phyloP scores from a whole-genome alignment of 2,888 invertebrate genomes.

The Diloba caeruleocephala region DNA sequence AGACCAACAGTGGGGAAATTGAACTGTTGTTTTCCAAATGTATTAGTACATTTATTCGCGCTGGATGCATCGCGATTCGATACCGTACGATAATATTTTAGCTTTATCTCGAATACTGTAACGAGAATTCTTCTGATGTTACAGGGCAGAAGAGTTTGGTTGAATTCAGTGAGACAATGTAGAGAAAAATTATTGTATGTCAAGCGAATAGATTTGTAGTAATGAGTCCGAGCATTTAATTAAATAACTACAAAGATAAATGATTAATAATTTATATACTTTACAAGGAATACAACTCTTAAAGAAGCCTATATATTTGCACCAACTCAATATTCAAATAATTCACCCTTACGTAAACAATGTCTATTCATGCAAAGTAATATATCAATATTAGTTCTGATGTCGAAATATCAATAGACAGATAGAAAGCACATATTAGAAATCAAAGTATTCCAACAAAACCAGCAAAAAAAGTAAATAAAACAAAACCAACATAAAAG shows the following conservation, averaged over 20 bases:
- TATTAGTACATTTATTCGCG: constrained; percentile 83
- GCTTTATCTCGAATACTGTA: constrained; percentile 83
- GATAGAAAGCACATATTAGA: too few species aligned
- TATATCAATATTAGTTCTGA: too few species aligned
- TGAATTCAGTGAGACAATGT: constrained; percentile 22
- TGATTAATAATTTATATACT: too few species aligned
- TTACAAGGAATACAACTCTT: too few species aligned
- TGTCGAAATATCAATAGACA: too few species aligned
- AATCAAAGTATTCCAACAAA: neutral
- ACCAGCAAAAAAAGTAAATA: neutral
- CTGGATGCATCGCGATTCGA: constrained; percentile 77
- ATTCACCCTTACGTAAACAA: too few species aligned
- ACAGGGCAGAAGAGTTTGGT: constrained; percentile 51
- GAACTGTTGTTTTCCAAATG: constrained; percentile 84
- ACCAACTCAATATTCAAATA: too few species aligned
- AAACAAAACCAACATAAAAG: neutral
- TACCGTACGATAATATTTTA: constrained; percentile 85
- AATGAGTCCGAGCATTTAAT: too few species aligned
- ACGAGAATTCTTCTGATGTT: constrained; percentile 70
- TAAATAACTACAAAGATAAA: too few species aligned
- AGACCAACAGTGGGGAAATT: constrained; percentile 69
- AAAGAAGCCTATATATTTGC: too few species aligned
- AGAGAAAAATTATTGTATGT: neutral
- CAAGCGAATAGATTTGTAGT: too few species aligned
- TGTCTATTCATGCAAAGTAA: too few species aligned